Evolutionary conservation across 2,113 vertebrate species (phyloP), one percentile per base, ranked within the genome.

Genomic region (Synchiropus splendidus): DNA sequence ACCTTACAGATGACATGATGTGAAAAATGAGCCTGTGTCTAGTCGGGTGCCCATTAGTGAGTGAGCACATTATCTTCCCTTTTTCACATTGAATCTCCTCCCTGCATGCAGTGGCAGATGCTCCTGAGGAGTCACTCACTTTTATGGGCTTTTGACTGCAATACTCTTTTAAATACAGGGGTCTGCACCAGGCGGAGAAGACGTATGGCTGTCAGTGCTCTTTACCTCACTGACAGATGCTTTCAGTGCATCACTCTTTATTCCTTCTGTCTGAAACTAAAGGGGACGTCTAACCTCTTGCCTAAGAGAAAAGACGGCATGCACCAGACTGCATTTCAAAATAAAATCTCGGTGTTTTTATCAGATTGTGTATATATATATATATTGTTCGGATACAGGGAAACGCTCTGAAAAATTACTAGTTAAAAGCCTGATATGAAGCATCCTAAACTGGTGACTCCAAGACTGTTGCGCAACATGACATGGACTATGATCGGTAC

Each of bases 1-100:
- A 74, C 87, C 90, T 88, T 85, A 80, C 89, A 91, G 89, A 92
- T 97, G 92, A 96, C 95, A 93, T 91, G 91, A 94, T 94, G 89
- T 95, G 92, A 97, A 92, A 95, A 97, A 97, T 90, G 92, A 93
- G 92, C 88, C 89, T 75, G 78, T 89, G 90, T 96, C 92, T 94
- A 90, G 89, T 94, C 88, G 88, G 92, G 87, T 88, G 90, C 90
- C 94, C 89, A 95, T 98, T 95, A 97, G 91, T 86, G 89, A 90
- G 90, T 84, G 88, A 90, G 88, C 91, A 87, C 87, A 91, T 94
- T 92, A 93, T 91, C 91, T 91, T 86, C 86, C 86, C 87, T 89
- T 91, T 90, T 91, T 92, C 89, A 90, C 89, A 84, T 82, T 81
- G 85, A 75, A 88, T 89, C 87, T 89, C 53, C 75, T 73, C 83